Percentiles rank a stretch among this genome's conserved stretches.
Evolutionary conservation across 2,888 invertebrate species (phyloP).

Genomic region (Hirtodrosophila histrioides): DNA sequence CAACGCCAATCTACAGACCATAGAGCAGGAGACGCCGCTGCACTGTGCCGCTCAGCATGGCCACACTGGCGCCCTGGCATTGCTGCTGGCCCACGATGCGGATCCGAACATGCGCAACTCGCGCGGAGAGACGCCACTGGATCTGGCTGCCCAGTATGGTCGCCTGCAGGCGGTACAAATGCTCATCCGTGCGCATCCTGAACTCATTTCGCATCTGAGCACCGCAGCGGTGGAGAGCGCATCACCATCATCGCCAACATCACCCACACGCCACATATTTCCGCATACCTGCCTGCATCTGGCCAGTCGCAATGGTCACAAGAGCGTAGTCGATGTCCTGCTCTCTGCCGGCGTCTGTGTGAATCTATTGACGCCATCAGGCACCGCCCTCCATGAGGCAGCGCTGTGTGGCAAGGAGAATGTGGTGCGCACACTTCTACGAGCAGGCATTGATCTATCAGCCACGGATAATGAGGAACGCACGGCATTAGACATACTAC

Average conservation of each 20-base stretch:
- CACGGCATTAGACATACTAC: conserved; percentile 94
- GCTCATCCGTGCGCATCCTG: conserved; percentile 92
- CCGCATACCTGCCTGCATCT: conserved; percentile 95
- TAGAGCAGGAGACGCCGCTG: conserved; percentile 95
- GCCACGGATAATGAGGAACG: conserved; percentile 91
- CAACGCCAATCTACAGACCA: conserved; percentile 94
- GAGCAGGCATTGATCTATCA: conserved; percentile 92
- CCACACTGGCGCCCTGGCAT: conserved; percentile 92
- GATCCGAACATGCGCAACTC: conserved; percentile 94
- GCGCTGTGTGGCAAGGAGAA: conserved; percentile 95
- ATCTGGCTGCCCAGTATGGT: conserved; percentile 96
- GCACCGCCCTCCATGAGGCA: conserved; percentile 97
- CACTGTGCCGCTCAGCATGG: conserved; percentile 97
- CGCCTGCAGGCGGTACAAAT: conserved; percentile 93
- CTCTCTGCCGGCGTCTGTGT: conserved; percentile 94
- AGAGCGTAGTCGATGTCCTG: conserved; percentile 92
- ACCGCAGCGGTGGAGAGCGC: conserved; percentile 62
- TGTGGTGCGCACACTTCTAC: conserved; percentile 92
- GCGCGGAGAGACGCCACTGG: conserved; percentile 95
- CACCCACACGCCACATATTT: conserved; percentile 75
- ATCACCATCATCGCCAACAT: conserved; percentile 75
- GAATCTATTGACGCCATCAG: conserved; percentile 93
- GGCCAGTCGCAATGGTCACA: conserved; percentile 96
- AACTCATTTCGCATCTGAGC: conserved; percentile 90
- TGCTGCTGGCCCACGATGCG: conserved; percentile 92